Conservation (phyloP, 2,888 invertebrate species). For the Octonoba sinensis region DNA sequence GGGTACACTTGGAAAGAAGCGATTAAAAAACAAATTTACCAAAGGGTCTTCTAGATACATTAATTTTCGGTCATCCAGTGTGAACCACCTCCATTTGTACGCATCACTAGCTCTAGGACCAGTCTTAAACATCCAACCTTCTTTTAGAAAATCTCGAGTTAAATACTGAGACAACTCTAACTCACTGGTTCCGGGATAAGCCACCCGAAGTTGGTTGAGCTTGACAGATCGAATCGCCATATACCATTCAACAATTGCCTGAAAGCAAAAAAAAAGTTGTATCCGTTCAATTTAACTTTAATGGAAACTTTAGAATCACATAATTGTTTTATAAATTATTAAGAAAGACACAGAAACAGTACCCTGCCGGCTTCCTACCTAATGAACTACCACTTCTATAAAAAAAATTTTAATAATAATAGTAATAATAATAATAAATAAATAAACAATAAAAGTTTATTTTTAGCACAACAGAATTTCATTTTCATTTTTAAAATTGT, state of each 20-base stretch:
- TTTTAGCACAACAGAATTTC: too few relatives aligned
- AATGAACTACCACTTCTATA: not conserved
- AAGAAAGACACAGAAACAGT: too few relatives aligned
- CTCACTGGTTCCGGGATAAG: constrained; percentile 77
- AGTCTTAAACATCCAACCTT: constrained; percentile 91
- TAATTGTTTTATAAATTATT: not conserved
- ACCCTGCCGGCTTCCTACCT: too few relatives aligned
- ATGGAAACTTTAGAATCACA: not conserved
- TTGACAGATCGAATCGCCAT: constrained; percentile 87
- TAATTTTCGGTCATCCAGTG: constrained; percentile 87
- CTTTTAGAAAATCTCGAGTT: constrained; percentile 85
- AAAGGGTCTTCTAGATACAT: constrained; percentile 92
- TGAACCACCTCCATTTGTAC: constrained; percentile 89
- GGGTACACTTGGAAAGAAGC: too few relatives aligned
- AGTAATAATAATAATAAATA: too few relatives aligned
- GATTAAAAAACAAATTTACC: constrained; percentile 73
- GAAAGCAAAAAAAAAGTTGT: not conserved
- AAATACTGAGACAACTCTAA: constrained; percentile 77
- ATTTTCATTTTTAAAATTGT: too few relatives aligned
- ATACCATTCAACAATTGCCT: constrained; percentile 87
- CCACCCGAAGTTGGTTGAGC: constrained; percentile 84
- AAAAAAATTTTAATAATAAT: too few relatives aligned
- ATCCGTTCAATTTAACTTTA: not conserved
- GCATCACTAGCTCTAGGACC: constrained; percentile 86
- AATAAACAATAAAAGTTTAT: too few relatives aligned